Conservation (phyloP, 1,140 invertebrate species). For the Brachionus rubens region DNA sequence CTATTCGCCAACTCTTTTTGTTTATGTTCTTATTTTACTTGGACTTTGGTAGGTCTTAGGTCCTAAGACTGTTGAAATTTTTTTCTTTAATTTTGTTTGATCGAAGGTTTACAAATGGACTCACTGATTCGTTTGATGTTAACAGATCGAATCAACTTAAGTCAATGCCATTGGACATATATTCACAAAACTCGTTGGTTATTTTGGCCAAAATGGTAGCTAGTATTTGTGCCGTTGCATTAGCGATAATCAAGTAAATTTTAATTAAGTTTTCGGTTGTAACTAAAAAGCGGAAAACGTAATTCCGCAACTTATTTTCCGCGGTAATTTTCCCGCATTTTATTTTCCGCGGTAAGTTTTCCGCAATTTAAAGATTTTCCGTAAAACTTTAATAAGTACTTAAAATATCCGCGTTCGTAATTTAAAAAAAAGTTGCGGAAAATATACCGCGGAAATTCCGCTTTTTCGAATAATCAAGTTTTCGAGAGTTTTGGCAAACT, state of each 20-base stretch:
- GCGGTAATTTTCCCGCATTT: too few species aligned
- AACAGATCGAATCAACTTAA: not conserved
- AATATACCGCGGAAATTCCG: too few species aligned
- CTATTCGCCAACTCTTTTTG: conserved; percentile 38
- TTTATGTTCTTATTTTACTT: conserved; percentile 29
- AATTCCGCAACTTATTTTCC: too few species aligned
- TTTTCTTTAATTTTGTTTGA: too few species aligned
- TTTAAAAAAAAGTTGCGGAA: too few species aligned
- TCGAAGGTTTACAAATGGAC: conserved; percentile 37
- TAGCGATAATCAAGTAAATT: not conserved
- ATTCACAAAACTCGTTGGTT: not conserved
- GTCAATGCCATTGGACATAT: conserved; percentile 3
- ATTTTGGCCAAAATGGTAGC: conserved; percentile 13
- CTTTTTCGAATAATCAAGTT: too few species aligned
- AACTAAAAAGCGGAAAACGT: not conserved
- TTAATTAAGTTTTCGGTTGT: not conserved
- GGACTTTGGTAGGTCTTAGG: conserved; percentile 25
- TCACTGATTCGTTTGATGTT: conserved; percentile 25
- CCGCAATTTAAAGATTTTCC: too few species aligned
- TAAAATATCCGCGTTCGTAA: too few species aligned
- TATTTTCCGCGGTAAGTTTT: too few species aligned
- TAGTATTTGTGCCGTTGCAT: not conserved
- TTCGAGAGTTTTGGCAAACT: too few species aligned
- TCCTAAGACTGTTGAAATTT: too few species aligned
- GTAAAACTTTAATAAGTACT: too few species aligned